phyloP scores from a whole-genome alignment of 2,797 vertebrate species.

The Rhynchotus rufescens region DNA sequence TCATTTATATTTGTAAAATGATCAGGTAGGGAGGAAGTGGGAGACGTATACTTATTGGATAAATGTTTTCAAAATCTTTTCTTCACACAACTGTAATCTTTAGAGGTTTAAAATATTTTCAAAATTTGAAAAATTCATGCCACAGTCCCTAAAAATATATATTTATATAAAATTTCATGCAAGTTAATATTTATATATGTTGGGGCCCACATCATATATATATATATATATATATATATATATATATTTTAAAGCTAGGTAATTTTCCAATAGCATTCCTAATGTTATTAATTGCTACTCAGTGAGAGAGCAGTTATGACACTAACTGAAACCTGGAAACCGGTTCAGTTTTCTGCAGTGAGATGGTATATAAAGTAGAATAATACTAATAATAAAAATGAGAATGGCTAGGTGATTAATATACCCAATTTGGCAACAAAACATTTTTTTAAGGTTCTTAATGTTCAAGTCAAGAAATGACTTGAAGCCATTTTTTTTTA shows the following conservation, averaged over 20 bases:
- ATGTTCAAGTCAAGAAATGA: not conserved
- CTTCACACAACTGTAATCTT: not conserved
- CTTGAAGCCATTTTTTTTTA: not conserved
- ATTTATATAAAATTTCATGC: not conserved
- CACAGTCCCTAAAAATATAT: not conserved
- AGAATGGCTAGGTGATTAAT: not conserved
- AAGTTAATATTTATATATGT: not conserved
- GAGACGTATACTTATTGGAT: not conserved
- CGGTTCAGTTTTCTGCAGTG: not conserved
- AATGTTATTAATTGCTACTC: not conserved
- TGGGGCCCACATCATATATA: too few relatives aligned
- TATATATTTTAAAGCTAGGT: too few relatives aligned
- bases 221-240: not conserved
- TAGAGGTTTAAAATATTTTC: not conserved
- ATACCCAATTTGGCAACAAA: not conserved
- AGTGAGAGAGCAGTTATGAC: not conserved
- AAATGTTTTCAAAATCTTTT: not conserved
- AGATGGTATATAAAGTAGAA: not conserved
- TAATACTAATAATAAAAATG: not conserved
- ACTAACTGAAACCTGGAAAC: not conserved
- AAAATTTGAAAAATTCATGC: rapidly evolving
- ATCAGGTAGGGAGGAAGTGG: not conserved
- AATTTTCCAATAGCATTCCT: too few relatives aligned
- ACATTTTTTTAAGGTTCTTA: not conserved
- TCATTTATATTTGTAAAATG: not conserved